These are phyloP conservation scores for Acanthosepion esculentum DNA, from an alignment of 2,888 invertebrate genomes.

Conservation along the genomic window DNA sequence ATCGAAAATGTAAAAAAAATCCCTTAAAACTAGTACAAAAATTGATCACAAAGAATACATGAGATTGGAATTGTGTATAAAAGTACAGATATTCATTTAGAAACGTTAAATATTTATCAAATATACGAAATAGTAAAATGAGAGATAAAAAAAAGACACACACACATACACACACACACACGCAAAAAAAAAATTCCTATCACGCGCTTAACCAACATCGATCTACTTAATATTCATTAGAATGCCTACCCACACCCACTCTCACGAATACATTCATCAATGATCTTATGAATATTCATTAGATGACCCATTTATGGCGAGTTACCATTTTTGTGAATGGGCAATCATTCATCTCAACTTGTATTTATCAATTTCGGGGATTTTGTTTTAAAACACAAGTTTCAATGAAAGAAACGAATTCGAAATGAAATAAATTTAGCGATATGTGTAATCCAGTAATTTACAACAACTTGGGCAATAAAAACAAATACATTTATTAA, in stretches of 20 bases:
- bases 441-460: background rate
- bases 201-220: background rate
- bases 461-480: too few relatives aligned
- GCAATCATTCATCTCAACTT: background rate
- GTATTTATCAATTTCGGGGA: background rate
- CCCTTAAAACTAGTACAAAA: background rate
- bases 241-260: background rate
- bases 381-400: background rate
- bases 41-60: background rate
- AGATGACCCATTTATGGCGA: background rate
- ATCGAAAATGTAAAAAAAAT: background rate
- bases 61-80: background rate
- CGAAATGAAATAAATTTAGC: background rate
- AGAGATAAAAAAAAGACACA: too few relatives aligned
- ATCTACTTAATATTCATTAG: constrained; percentile 17
- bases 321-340: constrained; percentile 23
- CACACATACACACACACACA: background rate
- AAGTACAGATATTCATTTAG: background rate
- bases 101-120: background rate
- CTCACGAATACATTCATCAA: background rate
- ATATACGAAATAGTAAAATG: background rate
- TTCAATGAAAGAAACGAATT: background rate
- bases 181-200: background rate
- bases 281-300: constrained; percentile 16
- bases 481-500: background rate